Base-by-base conservation (phyloP, 2,888 invertebrate species). In the Eupithecia exiguata region DNA sequence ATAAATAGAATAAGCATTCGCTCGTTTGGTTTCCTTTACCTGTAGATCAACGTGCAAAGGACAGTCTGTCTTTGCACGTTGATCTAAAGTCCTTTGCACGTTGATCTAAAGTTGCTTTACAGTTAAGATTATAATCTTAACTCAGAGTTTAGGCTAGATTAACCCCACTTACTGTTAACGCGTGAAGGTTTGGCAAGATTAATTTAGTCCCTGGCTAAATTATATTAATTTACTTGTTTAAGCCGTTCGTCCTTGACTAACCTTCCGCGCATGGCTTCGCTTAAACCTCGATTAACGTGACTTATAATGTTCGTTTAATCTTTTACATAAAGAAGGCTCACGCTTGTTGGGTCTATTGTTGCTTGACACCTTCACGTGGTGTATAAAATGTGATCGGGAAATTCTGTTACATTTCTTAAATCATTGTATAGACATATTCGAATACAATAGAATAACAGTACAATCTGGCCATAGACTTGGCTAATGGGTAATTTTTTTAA, bases 101-200 rank as follows among this genome's bases (percentile, higher is more conserved):
- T n/a, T n/a, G n/a, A n/a, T n/a, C n/a, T n/a, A n/a, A n/a, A n/a
- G n/a, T n/a, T n/a, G n/a, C n/a, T n/a, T n/a, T n/a, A 12, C 12
- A 0, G 18, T 49, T 21, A 53, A 58, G 25, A 25, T 14, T 25
- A 10, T 65, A 36, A 65, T 36, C n/a, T 38, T n/a, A 65, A 62
- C 12, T 35, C 65, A 38, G 38, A n/a, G 18, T n/a, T 21, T 14
- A 66, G 6, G 21, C 40, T 0, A 25, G 66, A 40, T 66, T 66
- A 66, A 43, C 3, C 40, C 40, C 7, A 38, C 21, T 66, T 66
- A 66, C 40, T 66, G 12, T 43, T 43, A 66, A 66, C 40, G 3
- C 25, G 40, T 40, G 38, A 35, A 66, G 43, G 65, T 74, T 71
- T 40, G 18, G n/a, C n/a, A 43, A 61, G 61, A 71, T 69, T 69